Evolutionary conservation across 2,888 invertebrate species (phyloP).

Genomic region (Dicycla oo): DNA sequence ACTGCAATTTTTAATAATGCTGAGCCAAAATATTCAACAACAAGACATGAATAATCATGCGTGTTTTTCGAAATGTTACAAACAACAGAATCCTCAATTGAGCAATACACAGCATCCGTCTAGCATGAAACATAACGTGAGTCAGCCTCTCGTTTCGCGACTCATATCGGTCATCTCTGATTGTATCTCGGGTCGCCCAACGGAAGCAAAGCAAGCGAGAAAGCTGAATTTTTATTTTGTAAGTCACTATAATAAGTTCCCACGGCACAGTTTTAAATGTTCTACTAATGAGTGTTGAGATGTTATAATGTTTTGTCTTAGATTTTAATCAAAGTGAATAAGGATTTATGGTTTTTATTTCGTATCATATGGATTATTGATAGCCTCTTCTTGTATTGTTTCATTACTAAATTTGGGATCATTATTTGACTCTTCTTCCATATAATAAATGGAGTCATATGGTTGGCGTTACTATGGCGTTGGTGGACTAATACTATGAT

Average conservation of each 20-base stretch:
- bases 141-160: slow-evolving; percentile 77
- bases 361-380: background rate
- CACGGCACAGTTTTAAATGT: slow-evolving; percentile 78
- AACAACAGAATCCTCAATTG: slow-evolving; percentile 51
- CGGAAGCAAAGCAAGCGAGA: slow-evolving; percentile 85
- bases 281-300: slow-evolving; percentile 33
- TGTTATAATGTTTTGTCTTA: background rate
- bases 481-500: background rate
- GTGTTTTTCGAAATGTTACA: slow-evolving; percentile 6
- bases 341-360: background rate
- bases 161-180: slow-evolving; percentile 82
- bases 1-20: background rate
- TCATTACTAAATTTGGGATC: background rate
- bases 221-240: slow-evolving; percentile 85
- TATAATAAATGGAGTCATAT: background rate
- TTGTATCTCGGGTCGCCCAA: slow-evolving; percentile 82
- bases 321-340: slow-evolving; percentile 12
- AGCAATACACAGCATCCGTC: slow-evolving; percentile 66
- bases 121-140: slow-evolving; percentile 63
- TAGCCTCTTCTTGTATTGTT: background rate
- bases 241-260: slow-evolving; percentile 78
- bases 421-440: background rate
- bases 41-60: slow-evolving; percentile 8
- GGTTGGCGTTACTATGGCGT: no score
- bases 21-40: background rate